These are phyloP conservation scores for Climacteris rufus DNA, from an alignment of 2,113 vertebrate species.

Conservation along the genomic window DNA sequence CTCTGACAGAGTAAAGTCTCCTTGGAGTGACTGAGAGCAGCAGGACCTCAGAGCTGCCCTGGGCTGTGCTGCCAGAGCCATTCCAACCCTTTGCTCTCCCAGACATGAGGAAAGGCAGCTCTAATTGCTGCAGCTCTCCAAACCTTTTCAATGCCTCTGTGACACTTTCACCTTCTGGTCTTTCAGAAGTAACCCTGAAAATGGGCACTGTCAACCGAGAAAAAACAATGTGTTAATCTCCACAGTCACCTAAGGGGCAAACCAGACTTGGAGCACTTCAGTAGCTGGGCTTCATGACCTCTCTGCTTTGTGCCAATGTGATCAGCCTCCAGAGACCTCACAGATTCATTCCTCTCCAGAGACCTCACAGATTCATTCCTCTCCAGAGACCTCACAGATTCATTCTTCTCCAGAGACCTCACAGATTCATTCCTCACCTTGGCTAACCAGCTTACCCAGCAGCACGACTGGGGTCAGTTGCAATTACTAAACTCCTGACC, in stretches of 20 bases:
- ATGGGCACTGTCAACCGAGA: background rate
- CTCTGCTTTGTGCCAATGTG: background rate
- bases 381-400: background rate
- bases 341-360: background rate
- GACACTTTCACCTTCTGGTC: background rate
- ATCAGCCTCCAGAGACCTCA: background rate
- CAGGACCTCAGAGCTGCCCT: background rate
- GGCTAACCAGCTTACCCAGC: background rate
- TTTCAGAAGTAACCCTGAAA: conserved; percentile 7
- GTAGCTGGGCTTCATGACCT: background rate
- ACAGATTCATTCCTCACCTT: background rate
- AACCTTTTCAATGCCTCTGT: background rate
- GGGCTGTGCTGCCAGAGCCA: background rate
- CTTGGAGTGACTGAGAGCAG: background rate
- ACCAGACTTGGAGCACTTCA: background rate
- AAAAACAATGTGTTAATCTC: background rate
- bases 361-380: background rate
- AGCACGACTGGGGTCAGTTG: background rate
- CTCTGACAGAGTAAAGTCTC: background rate
- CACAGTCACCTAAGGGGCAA: background rate
- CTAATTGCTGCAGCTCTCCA: background rate
- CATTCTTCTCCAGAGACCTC: background rate
- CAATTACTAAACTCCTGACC: background rate
- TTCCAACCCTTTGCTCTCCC: background rate
- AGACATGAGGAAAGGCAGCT: background rate